These are phyloP conservation scores for Trimorus sp. DNA, from an alignment of 2,888 invertebrate genomes.

Conservation along the genomic window DNA sequence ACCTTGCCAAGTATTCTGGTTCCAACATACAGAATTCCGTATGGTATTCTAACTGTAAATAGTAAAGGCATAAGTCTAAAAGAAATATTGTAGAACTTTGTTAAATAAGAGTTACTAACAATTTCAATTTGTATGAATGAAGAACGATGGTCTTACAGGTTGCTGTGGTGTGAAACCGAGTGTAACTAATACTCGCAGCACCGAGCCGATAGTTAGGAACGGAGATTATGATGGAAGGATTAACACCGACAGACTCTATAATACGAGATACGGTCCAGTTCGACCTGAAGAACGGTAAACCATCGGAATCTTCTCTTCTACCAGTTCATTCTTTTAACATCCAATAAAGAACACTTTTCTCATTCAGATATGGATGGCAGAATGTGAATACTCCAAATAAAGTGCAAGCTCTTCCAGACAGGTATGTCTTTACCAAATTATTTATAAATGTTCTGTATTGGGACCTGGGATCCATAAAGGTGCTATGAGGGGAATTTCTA, in stretches of 20 bases:
- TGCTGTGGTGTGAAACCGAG: slow-evolving; percentile 57
- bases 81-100: too few species aligned
- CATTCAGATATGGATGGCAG: slow-evolving; percentile 62
- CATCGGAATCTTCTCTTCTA: background rate
- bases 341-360: background rate
- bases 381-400: slow-evolving; percentile 44
- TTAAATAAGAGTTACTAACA: background rate
- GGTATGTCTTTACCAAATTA: slow-evolving; percentile 42
- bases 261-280: slow-evolving; percentile 41
- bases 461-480: too few species aligned
- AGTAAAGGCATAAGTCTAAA: too few species aligned
- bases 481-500: too few species aligned
- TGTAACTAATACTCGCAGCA: slow-evolving; percentile 42
- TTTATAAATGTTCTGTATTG: too few species aligned
- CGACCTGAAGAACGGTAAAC: slow-evolving; percentile 57
- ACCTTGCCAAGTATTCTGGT: too few species aligned
- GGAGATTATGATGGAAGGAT: slow-evolving; percentile 57
- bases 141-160: slow-evolving; percentile 37
- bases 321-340: background rate
- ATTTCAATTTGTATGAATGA: slow-evolving; percentile 9
- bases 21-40: too few species aligned
- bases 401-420: slow-evolving; percentile 51
- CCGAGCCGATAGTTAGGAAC: slow-evolving; percentile 59
- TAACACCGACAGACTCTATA: slow-evolving; percentile 51
- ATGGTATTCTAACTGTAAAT: too few species aligned